Conservation (phyloP, 2,888 invertebrate genomes). For the Trilocha varians region DNA sequence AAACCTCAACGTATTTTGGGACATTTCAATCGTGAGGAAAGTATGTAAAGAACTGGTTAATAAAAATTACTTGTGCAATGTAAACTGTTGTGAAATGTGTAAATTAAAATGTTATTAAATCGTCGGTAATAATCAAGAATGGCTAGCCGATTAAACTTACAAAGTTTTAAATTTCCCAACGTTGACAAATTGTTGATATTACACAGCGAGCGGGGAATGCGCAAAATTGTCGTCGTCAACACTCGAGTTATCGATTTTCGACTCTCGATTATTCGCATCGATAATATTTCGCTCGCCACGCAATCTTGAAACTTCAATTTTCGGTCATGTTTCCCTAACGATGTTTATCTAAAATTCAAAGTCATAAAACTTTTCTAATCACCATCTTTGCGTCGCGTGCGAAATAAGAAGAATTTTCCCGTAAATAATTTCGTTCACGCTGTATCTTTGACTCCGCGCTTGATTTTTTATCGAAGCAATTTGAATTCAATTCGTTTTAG, state of each 20-base stretch:
- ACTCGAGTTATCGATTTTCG: not conserved
- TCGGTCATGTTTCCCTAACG: constrained; percentile 37
- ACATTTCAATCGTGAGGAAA: too few relatives aligned
- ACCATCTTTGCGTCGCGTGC: constrained; percentile 47
- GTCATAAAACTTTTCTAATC: constrained; percentile 67
- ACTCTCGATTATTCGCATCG: constrained; percentile 7
- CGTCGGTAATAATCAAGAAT: not conserved
- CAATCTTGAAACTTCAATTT: constrained; percentile 31
- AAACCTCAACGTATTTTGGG: too few relatives aligned
- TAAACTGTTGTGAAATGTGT: not conserved
- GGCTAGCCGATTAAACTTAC: too few relatives aligned
- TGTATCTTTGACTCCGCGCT: constrained; percentile 64
- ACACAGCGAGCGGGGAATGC: not conserved
- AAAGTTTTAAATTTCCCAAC: not conserved
- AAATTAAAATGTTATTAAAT: not conserved
- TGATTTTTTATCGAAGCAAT: constrained; percentile 27
- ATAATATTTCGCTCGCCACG: constrained; percentile 8
- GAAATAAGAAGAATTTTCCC: constrained; percentile 50
- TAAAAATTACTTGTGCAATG: too few relatives aligned
- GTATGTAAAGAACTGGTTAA: too few relatives aligned
- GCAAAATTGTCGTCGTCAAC: not conserved
- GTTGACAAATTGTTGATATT: not conserved
- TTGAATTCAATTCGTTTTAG: constrained; percentile 27
- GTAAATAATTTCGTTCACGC: constrained; percentile 63
- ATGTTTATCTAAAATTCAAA: constrained; percentile 49